Evolutionary conservation across 2,113 vertebrate species (phyloP), one percentile per base, ranked within the genome.

Genomic region (Riparia riparia): DNA sequence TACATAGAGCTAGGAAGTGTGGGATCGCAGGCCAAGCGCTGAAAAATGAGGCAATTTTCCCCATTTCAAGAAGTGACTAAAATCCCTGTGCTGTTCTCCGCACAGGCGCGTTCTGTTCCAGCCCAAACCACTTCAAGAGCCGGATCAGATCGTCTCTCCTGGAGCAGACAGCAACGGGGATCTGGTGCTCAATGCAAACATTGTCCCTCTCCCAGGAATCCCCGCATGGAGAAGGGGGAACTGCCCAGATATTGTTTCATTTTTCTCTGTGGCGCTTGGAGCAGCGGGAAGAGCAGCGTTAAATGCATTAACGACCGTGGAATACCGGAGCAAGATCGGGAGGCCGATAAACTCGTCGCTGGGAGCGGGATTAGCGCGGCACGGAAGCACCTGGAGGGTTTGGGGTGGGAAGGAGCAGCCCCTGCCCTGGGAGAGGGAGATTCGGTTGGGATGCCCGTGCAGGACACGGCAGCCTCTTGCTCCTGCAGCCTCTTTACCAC

Each of bases 21-120:
- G 94, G 93, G 94, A 95, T 83, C 21, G 13, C 95, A 82, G 83
- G 93, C 95, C 95, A 95, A 94, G 87, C 2, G 91, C 89, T 97
- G 96, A 93, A 97, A 97, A 96, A 97, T 94, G 94, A 96, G 95
- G 96, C 96, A 92, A 95, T 95, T 96, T 97, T 96, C 90, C 94
- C 96, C 94, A 61, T 95, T 95, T 96, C 95, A 89, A 96, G 94
- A 84, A 95, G 91, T 94, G 96, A 96, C 97, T 95, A 70, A 97
- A 97, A 94, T 93, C 94, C 94, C 96, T 94, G 49, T 69, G 93
- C 91, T 94, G 90, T 95, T 97, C 85, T 87, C 92, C 72, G 64
- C 96, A 96, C 95, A 96, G 91, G 83, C 64, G 57, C 58, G 82
- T 93, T 93, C 95, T 96, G 95, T 96, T 97, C 95, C 96, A 94